Percentiles rank a stretch among this genome's conserved stretches.
Evolutionary conservation across 2,888 invertebrate genomes (phyloP).

Genomic region (Apeira syringaria): DNA sequence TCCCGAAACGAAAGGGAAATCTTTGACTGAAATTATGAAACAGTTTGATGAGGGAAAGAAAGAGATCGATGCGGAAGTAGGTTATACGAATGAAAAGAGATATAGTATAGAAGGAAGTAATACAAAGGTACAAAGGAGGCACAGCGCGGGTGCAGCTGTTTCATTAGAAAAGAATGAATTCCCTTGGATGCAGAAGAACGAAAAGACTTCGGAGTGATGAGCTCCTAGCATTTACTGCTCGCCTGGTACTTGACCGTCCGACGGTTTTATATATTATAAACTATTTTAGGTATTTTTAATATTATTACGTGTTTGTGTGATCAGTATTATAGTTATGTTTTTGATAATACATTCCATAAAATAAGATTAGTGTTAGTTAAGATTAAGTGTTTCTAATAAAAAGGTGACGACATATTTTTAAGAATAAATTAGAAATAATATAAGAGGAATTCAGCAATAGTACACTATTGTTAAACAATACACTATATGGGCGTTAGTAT

Average conservation of each 20-base stretch:
- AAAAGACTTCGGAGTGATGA: constrained; percentile 39
- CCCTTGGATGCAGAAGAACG: constrained; percentile 49
- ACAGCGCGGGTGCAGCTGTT: constrained; percentile 68
- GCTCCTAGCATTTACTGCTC: constrained; percentile 29
- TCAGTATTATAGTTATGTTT: constrained; percentile 62
- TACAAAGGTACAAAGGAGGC: constrained; percentile 58
- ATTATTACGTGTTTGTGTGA: constrained; percentile 45
- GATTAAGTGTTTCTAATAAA: constrained; percentile 40
- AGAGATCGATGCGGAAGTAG: constrained; percentile 61
- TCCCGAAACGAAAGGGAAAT: constrained; percentile 88
- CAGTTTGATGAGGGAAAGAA: constrained; percentile 79
- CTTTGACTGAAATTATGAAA: constrained; percentile 86
- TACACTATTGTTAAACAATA: too few relatives aligned
- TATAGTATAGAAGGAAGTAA: constrained; percentile 49
- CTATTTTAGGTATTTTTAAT: constrained; percentile 36
- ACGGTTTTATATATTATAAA: constrained; percentile 30
- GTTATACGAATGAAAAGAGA: constrained; percentile 50
- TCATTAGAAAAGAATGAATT: constrained; percentile 64
- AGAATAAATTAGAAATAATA: too few relatives aligned
- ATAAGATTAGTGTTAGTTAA: too few relatives aligned
- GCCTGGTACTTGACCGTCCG: constrained; percentile 38
- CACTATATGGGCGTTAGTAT: too few relatives aligned
- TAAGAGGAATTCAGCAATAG: too few relatives aligned
- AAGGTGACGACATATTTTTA: constrained; percentile 48
- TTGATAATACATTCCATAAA: constrained; percentile 45